These are phyloP conservation scores for Nicator chloris DNA, from an alignment of 2,113 vertebrate species.

Conservation along the genomic window DNA sequence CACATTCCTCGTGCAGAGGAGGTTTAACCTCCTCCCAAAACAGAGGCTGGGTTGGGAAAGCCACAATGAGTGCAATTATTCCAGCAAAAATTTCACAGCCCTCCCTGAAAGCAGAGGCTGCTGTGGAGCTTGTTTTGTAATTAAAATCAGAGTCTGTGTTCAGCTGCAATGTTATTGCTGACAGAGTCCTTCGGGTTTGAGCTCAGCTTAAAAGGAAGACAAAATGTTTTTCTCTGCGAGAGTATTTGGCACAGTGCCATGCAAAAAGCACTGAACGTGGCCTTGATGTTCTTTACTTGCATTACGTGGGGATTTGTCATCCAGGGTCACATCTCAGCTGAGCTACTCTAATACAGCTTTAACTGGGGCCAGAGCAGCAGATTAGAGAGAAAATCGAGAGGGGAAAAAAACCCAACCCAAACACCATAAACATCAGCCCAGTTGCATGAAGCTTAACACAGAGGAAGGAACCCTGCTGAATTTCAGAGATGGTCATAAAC, in stretches of 20 bases:
- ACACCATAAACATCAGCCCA: neutral
- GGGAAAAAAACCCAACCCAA: neutral
- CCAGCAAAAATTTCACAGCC: neutral
- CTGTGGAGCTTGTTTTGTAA: neutral
- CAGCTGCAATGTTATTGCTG: neutral
- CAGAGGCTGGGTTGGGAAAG: neutral
- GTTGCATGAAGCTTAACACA: neutral
- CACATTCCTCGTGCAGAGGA: neutral
- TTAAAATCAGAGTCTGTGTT: neutral
- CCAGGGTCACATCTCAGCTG: neutral
- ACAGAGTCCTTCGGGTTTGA: neutral
- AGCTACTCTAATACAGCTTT: neutral
- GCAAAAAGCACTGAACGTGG: neutral
- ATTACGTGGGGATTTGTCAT: neutral
- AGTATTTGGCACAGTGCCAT: neutral
- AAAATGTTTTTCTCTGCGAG: neutral
- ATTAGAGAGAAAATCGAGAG: neutral
- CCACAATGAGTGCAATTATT: neutral
- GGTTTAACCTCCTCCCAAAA: neutral
- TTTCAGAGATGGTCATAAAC: neutral
- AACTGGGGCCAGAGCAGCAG: neutral
- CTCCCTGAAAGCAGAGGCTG: neutral
- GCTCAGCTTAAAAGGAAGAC: neutral
- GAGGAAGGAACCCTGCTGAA: neutral
- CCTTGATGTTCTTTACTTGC: neutral